A percentile compares a stretch with the other conserved stretches of the same genome.
These are phyloP conservation scores for Oriolus oriolus DNA, from an alignment of 2,113 vertebrate genomes.

Conservation along the genomic window DNA sequence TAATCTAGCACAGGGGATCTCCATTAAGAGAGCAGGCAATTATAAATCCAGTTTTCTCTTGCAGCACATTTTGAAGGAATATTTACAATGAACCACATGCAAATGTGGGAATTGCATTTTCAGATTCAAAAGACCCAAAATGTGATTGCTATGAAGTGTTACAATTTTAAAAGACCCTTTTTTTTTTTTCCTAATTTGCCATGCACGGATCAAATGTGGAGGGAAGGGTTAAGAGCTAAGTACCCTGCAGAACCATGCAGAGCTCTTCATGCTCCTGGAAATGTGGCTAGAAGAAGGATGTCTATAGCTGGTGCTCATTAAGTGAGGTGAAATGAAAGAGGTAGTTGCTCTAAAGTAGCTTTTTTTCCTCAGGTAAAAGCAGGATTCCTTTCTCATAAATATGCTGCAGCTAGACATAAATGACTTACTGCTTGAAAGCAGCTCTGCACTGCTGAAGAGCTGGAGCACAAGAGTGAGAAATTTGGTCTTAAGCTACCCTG, in stretches of 20 bases:
- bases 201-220: neutral
- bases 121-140: neutral
- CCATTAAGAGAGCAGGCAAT: neutral
- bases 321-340: neutral
- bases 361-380: slow-evolving; percentile 15
- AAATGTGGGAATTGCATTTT: neutral
- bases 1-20: neutral
- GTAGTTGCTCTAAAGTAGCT: neutral
- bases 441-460: neutral
- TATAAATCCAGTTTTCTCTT: neutral
- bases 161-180: neutral
- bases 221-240: neutral
- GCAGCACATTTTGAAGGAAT: neutral
- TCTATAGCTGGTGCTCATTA: neutral
- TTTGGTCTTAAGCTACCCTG: neutral
- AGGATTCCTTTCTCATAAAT: slow-evolving; percentile 12
- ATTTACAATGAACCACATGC: neutral
- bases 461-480: neutral
- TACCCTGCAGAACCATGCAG: neutral
- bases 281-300: neutral
- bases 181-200: neutral
- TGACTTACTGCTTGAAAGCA: slow-evolving; percentile 1
- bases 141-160: neutral
- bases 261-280: neutral
- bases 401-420: neutral